A percentile compares a stretch with the other conserved stretches of the same genome.
Conservation (phyloP, 1,140 invertebrate species). For the Planococcus citri region DNA sequence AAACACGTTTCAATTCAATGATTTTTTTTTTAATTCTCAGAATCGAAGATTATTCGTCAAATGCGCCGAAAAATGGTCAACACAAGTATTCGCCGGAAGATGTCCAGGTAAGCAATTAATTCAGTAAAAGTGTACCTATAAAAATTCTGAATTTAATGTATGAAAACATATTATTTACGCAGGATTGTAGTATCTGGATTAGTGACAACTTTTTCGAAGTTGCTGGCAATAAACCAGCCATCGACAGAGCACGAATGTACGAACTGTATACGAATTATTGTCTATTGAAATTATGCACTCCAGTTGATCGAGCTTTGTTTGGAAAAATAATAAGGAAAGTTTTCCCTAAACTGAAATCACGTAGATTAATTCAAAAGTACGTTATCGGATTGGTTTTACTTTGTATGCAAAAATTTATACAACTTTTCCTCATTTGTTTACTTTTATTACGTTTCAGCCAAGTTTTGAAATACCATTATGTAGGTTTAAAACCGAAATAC, state of each 20-base stretch:
- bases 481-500: slow-evolving; percentile 4
- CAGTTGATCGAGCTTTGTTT: slow-evolving; percentile 4
- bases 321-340: slow-evolving; percentile 13
- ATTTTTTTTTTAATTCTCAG: neutral
- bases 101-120: neutral
- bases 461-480: slow-evolving; percentile 12
- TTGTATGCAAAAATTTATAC: neutral
- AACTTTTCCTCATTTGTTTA: neutral
- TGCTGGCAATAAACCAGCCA: slow-evolving; percentile 6
- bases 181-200: slow-evolving; percentile 14
- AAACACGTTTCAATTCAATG: neutral
- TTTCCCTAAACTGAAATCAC: slow-evolving; percentile 11
- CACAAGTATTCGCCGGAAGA: slow-evolving; percentile 1
- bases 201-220: slow-evolving; percentile 9
- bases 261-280: slow-evolving; percentile 12
- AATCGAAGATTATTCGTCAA: neutral
- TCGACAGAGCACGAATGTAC: neutral
- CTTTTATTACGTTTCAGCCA: neutral
- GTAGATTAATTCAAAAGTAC: slow-evolving; percentile 12
- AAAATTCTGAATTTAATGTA: too few relatives aligned
- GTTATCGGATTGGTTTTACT: neutral
- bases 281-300: slow-evolving; percentile 9
- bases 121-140: too few relatives aligned
- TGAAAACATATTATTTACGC: neutral
- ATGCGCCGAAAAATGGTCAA: neutral